These are phyloP conservation scores for Agriotes lineatus DNA, from an alignment of 2,888 invertebrate species.

Conservation along the genomic window DNA sequence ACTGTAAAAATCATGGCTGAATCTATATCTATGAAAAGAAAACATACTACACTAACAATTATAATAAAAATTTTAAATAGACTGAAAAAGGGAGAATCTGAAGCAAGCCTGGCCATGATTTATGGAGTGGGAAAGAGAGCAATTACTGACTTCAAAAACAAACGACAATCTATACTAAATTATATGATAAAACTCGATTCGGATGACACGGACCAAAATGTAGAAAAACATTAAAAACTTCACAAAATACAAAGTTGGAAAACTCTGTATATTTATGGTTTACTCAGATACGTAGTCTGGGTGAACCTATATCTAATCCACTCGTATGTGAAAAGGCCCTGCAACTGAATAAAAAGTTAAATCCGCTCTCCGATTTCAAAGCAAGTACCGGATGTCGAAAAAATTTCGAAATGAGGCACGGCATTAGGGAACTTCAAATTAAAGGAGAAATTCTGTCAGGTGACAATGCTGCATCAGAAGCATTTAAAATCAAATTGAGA, in stretches of 20 bases:
- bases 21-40: not conserved
- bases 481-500: too few relatives aligned
- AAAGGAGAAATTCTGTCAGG: too few relatives aligned
- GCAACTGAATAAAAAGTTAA: not conserved
- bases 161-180: conserved; percentile 1
- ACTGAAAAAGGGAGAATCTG: not conserved
- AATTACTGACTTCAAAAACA: not conserved
- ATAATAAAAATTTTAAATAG: not conserved
- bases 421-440: too few relatives aligned
- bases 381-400: not conserved
- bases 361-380: not conserved
- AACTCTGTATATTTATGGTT: too few relatives aligned
- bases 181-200: conserved; percentile 2
- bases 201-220: conserved; percentile 5
- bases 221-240: not conserved
- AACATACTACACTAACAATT: conserved; percentile 9
- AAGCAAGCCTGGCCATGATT: too few relatives aligned
- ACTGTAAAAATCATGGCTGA: too few relatives aligned
- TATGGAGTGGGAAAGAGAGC: too few relatives aligned
- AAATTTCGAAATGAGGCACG: not conserved
- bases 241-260: conserved; percentile 2
- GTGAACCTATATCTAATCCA: too few relatives aligned
- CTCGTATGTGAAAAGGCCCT: too few relatives aligned
- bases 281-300: too few relatives aligned
- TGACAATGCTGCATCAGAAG: too few relatives aligned